Base-by-base conservation (phyloP, 2,888 invertebrate species). In the Agonopterix subpropinquella region DNA sequence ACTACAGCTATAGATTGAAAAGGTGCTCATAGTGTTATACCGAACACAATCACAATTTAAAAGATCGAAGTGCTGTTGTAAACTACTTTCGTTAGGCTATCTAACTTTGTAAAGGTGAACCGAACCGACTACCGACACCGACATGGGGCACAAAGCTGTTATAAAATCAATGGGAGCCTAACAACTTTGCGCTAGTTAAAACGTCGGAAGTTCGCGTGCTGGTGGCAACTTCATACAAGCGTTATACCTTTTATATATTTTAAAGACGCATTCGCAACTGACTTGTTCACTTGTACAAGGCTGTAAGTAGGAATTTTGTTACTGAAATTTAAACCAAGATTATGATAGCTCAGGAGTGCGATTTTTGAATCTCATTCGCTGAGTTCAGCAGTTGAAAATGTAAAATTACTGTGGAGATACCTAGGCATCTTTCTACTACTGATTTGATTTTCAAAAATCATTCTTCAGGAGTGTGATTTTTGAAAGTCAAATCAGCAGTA, bases 131-230 rank as follows among this genome's bases (percentile, higher is more conserved):
- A 28, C 28, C 28, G 60, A 67, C 64, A 55, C 59, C 58, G 39
- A 57, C 63, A 56, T 61, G 57, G 28, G 7, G 57, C 57, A 55
- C 61, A 62, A 60, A 60, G 65, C 65, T 59, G 66, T 74, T 77
- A 75, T 70, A 77, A 75, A 80, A 80, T 77, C 79, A 76, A 76
- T 73, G 77, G 67, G 61, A 64, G 65, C 67, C 71, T 68, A 77
- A 76, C 72, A 62, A 72, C 71, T 77, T 76, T 70, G 72, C 62
- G 66, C 71, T 70, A 71, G 75, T 76, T 76, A 73, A 73, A 73
- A 64, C 54, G 66, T 68, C 67, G 66, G 69, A 73, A 74, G 73
- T 72, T 74, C 53, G 70, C 71, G 70, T 71, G 73, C 65, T 61
- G 58, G 57, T 61, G 61, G 65, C 58, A 64, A 65, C 59, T 64